Evolutionary conservation across 2,113 vertebrate genomes (phyloP).

Genomic region (Macrotis lagotis): DNA sequence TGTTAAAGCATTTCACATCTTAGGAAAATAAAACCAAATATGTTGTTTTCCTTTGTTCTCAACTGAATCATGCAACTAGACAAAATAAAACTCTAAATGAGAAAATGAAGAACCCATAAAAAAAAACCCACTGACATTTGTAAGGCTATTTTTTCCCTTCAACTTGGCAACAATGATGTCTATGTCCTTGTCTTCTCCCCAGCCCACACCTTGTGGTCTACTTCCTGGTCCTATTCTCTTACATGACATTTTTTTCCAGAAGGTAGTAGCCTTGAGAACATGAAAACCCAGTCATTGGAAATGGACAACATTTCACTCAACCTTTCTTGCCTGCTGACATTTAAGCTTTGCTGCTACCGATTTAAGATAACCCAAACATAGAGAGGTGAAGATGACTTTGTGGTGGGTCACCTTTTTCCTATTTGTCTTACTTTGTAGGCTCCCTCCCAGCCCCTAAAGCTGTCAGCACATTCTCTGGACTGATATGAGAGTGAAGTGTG

Average conservation of each 20-base stretch:
- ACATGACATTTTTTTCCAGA: conserved; percentile 37
- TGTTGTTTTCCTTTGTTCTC: conserved; percentile 73
- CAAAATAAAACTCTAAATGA: conserved; percentile 61
- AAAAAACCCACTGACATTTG: conserved; percentile 71
- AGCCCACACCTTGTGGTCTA: conserved; percentile 56
- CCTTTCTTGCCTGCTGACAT: conserved; percentile 13
- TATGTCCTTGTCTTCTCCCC: conserved; percentile 15
- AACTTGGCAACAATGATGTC: conserved; percentile 50
- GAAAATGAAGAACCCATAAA: conserved; percentile 47
- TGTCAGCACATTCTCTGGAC: conserved; percentile 6
- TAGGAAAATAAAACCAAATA: conserved; percentile 75
- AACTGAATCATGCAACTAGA: conserved; percentile 66
- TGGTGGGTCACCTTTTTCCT: conserved; percentile 16
- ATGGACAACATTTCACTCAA: conserved; percentile 30
- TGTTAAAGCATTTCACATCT: conserved; percentile 70
- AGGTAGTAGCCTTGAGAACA: conserved; percentile 54
- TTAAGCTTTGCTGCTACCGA: conserved; percentile 55
- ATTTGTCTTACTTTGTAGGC: not conserved
- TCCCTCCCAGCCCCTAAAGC: too few species aligned
- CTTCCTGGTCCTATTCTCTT: conserved; percentile 45
- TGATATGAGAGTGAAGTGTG: not conserved
- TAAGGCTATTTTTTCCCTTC: conserved; percentile 21
- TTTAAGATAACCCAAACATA: not conserved
- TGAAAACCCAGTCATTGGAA: conserved; percentile 53
- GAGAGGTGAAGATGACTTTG: conserved; percentile 25